phyloP scores from a whole-genome alignment of 2,113 vertebrate species.

The Acrocephalus kingi region DNA sequence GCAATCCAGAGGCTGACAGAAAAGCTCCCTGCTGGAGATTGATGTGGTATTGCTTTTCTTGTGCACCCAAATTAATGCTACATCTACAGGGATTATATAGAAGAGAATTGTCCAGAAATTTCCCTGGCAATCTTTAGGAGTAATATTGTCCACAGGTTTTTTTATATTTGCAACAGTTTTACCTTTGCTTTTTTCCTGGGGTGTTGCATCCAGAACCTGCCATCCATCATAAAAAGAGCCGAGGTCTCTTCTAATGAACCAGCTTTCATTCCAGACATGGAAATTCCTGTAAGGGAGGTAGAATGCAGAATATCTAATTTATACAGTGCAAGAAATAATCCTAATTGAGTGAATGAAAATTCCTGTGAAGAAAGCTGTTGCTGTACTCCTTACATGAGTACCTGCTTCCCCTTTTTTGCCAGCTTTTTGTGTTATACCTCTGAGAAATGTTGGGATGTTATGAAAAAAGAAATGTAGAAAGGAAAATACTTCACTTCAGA shows the following conservation, averaged over 20 bases:
- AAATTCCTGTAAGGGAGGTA: slow-evolving; percentile 50
- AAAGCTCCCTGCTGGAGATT: neutral
- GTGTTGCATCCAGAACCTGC: slow-evolving; percentile 70
- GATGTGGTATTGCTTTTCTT: neutral
- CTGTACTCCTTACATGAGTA: neutral
- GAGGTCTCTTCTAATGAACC: slow-evolving; percentile 61
- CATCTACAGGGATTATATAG: neutral
- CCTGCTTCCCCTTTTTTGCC: neutral
- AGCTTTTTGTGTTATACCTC: neutral
- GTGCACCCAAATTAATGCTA: neutral
- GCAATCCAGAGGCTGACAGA: neutral
- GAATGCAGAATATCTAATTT: neutral
- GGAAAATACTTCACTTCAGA: neutral
- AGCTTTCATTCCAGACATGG: slow-evolving; percentile 68
- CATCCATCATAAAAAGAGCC: slow-evolving; percentile 61
- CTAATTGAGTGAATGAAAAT: neutral
- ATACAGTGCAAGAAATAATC: neutral
- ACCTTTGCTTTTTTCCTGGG: slow-evolving; percentile 70
- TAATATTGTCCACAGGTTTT: neutral
- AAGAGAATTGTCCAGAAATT: neutral
- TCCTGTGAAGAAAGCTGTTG: neutral
- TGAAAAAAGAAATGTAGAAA: neutral
- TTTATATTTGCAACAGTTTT: neutral
- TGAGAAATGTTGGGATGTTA: neutral
- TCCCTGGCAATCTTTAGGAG: neutral